Evolutionary conservation across 2,888 invertebrate species (phyloP), one percentile per base, ranked within the genome.

Genomic region (Hyppa rectilinea): DNA sequence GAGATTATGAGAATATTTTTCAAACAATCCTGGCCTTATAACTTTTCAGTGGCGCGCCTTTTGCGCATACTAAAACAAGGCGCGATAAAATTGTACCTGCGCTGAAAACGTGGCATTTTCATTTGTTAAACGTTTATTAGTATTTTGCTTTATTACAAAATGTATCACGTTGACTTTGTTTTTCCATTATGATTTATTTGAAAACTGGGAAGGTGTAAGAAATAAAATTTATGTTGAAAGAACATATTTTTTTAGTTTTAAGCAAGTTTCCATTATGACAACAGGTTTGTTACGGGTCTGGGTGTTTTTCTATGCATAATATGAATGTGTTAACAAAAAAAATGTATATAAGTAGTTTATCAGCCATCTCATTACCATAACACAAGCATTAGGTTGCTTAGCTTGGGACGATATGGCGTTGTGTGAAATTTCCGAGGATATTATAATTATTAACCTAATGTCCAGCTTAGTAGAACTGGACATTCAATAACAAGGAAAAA

Each of bases 1-100:
- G 83, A 80, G 75, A 80, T 83, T 84, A 83, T 77, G 80, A 81
- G 81, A 83, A 83, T 84, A 83, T 85, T 87, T 87, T 85, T 86
- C 71, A 78, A 80, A 84, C 80, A 83, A 80, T 78, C 63, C 80
- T 62, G 29, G 56, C 65, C 63, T 72, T 81, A 72, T 71, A 76
- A 74, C 75, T 71, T 80, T 83, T 78, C 64, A 71, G 62, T 65
- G 69, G 60, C 80, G 53, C 55, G 71, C 71, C 65, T 53, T 66
- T 49, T 52, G 56, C 64, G 69, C 71, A 75, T 76, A 80, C 80
- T 76, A 80, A 84, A 84, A 78, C 71, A 75, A 59, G 49, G 61
- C 52, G 59, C 56, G 49, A 29, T 23, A n/a, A 65, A 59, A 62
- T 58, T 59, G 58, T 76, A 69, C 78, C 69, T 77, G 69, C 66